These are phyloP conservation scores for Acronicta psi DNA, from an alignment of 2,888 invertebrate genomes.

Conservation along the genomic window DNA sequence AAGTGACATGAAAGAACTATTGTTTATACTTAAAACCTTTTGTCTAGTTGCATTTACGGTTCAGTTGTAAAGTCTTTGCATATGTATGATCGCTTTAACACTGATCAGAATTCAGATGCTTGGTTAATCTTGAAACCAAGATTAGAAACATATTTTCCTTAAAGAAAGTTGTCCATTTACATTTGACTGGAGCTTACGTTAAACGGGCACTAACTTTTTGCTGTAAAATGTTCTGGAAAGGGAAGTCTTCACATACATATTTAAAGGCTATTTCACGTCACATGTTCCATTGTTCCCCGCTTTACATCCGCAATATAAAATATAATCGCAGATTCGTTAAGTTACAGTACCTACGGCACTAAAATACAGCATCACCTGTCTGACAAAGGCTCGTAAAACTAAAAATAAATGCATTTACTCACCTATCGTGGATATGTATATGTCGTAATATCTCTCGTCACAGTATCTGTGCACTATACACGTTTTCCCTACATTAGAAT, in stretches of 20 bases:
- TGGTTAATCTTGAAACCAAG: background rate
- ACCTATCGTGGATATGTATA: constrained; percentile 97
- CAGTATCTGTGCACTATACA: constrained; percentile 97
- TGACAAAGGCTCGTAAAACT: constrained; percentile 80
- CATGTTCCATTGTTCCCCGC: constrained; percentile 66
- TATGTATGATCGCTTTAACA: constrained; percentile 1
- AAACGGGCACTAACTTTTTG: constrained; percentile 48
- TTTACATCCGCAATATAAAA: constrained; percentile 68
- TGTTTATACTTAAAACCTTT: constrained; percentile 2
- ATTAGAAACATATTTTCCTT: constrained; percentile 9
- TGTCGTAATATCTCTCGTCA: constrained; percentile 96
- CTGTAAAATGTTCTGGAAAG: constrained; percentile 45
- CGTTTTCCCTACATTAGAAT: constrained; percentile 97
- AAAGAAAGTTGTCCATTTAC: constrained; percentile 25
- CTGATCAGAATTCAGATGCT: background rate
- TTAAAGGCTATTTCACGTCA: constrained; percentile 55
- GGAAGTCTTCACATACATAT: constrained; percentile 58
- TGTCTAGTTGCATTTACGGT: background rate
- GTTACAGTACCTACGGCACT: constrained; percentile 65
- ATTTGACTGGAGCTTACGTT: constrained; percentile 29
- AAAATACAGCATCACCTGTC: constrained; percentile 73
- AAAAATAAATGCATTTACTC: constrained; percentile 83
- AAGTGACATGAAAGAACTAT: too few relatives aligned
- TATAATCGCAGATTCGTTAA: constrained; percentile 68
- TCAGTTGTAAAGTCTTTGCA: constrained; percentile 1